phyloP scores from a whole-genome alignment of 2,888 invertebrate genomes.

The Leptinotarsa peninsularis region DNA sequence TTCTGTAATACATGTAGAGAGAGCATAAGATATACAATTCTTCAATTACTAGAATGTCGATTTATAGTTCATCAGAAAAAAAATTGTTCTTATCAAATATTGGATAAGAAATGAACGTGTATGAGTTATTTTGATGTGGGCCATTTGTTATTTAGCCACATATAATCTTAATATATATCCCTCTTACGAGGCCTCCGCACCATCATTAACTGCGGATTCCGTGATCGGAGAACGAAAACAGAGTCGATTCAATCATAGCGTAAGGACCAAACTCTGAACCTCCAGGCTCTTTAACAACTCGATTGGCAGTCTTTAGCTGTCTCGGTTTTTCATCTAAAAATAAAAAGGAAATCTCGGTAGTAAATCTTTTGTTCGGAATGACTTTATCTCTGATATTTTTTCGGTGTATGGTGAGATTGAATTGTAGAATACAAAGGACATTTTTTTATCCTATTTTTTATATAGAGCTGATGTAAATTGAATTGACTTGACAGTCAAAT shows the following conservation, averaged over 20 bases:
- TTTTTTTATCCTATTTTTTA: background rate
- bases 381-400: background rate
- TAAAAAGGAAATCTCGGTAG: conserved; percentile 27
- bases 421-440: background rate
- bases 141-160: background rate
- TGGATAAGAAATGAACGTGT: background rate
- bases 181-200: conserved; percentile 17
- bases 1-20: too few relatives aligned
- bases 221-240: conserved; percentile 52
- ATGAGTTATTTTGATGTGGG: background rate
- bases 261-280: conserved; percentile 40
- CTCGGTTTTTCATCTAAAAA: conserved; percentile 22
- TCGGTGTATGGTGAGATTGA: background rate
- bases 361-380: conserved; percentile 20
- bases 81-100: background rate
- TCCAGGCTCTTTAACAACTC: conserved; percentile 29
- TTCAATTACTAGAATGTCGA: too few relatives aligned
- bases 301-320: conserved; percentile 27
- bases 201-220: conserved; percentile 51
- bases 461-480: background rate
- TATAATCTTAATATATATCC: background rate
- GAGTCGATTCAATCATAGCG: conserved; percentile 49
- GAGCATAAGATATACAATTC: too few relatives aligned
- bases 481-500: too few relatives aligned
- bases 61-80: background rate